Conservation (phyloP, 1,140 invertebrate genomes). For the Apis florea region DNA sequence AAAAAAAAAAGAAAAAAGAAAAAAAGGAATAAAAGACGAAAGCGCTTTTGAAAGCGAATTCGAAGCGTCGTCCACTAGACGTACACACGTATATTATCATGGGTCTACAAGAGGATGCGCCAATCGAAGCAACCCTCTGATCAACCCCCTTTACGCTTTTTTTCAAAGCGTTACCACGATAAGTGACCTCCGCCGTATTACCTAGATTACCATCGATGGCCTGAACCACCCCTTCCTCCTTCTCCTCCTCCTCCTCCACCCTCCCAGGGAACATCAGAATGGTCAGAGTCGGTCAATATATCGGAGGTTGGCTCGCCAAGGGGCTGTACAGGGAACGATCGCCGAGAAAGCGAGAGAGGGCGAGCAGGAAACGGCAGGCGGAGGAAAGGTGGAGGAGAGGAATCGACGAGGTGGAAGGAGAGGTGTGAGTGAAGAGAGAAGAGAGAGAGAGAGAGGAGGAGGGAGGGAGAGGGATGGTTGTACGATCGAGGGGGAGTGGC, state of each 20-base stretch:
- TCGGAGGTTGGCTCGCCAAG: slow-evolving; percentile 59
- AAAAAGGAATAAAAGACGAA: not conserved
- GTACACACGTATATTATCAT: not conserved
- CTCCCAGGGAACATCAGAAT: slow-evolving; percentile 41
- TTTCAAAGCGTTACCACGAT: slow-evolving; percentile 28
- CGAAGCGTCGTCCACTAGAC: slow-evolving; percentile 1
- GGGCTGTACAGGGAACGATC: slow-evolving; percentile 42
- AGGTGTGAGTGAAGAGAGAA: slow-evolving; percentile 55
- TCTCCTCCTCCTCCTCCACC: too few species aligned
- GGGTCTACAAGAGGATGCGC: not conserved
- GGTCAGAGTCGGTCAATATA: slow-evolving; percentile 74
- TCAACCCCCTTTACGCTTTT: slow-evolving; percentile 5
- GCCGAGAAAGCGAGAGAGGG: slow-evolving; percentile 36
- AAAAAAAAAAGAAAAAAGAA: not conserved
- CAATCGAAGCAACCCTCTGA: not conserved
- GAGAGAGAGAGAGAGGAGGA: slow-evolving; percentile 59
- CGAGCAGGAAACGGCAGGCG: slow-evolving; percentile 42
- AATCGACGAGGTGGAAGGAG: slow-evolving; percentile 11
- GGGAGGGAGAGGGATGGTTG: slow-evolving; percentile 70
- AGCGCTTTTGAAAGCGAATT: not conserved
- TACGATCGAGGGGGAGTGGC: slow-evolving; percentile 79
- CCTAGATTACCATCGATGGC: slow-evolving; percentile 65
- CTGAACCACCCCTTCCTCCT: slow-evolving; percentile 25
- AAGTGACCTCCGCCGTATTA: slow-evolving; percentile 67
- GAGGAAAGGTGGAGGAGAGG: slow-evolving; percentile 54